Conservation (phyloP, 2,888 invertebrate genomes). For the Abscondita cerata region DNA sequence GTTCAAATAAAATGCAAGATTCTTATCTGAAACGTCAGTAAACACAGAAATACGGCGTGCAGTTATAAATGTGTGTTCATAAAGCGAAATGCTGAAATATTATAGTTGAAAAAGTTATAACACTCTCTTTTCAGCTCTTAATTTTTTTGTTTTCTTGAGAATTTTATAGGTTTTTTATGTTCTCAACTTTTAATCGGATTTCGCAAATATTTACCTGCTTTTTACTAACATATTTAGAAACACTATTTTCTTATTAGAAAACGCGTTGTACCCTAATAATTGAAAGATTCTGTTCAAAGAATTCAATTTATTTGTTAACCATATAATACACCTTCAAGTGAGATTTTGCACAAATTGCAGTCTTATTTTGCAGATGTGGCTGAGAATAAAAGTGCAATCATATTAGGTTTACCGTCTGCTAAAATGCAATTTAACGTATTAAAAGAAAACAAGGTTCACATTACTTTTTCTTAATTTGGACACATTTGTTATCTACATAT, state of each 20-base stretch:
- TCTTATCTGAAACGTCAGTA: slow-evolving; percentile 29
- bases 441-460: too few species aligned
- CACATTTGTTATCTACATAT: too few species aligned
- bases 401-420: not conserved
- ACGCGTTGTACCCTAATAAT: not conserved
- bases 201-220: slow-evolving; percentile 14
- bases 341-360: not conserved
- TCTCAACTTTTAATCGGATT: slow-evolving; percentile 15
- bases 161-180: slow-evolving; percentile 31
- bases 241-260: slow-evolving; percentile 17
- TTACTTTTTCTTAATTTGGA: too few species aligned
- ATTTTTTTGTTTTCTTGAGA: slow-evolving; percentile 30
- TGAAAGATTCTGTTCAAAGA: too few species aligned
- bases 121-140: slow-evolving; percentile 32
- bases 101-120: slow-evolving; percentile 32
- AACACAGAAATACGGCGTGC: slow-evolving; percentile 36
- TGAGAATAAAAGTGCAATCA: not conserved
- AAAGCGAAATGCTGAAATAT: slow-evolving; percentile 38
- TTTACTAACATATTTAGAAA: slow-evolving; percentile 9
- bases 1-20: slow-evolving; percentile 30
- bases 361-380: not conserved
- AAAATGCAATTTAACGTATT: too few species aligned
- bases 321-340: slow-evolving; percentile 1
- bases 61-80: slow-evolving; percentile 39
- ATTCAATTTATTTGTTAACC: not conserved